Conservation (phyloP, 2,797 vertebrate species). For the Sebastes flavidus region DNA sequence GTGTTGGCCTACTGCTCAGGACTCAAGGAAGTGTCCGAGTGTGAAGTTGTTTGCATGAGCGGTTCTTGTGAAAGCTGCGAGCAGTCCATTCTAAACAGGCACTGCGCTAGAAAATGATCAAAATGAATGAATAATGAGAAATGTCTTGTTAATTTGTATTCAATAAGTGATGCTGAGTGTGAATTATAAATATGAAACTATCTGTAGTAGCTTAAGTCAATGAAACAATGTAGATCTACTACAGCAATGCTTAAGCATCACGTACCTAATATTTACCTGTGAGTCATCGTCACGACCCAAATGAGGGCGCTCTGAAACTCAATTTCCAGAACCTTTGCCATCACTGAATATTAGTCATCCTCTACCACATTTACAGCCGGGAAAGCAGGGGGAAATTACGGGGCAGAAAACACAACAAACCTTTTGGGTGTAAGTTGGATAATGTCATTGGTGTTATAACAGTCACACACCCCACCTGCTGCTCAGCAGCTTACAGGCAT, state of each 20-base stretch:
- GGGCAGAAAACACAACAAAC: constrained; percentile 22
- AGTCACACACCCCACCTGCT: constrained; percentile 70
- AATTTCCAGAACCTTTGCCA: constrained; percentile 41
- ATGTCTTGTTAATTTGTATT: neutral
- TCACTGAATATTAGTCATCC: constrained; percentile 47
- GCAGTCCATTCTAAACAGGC: too few relatives aligned
- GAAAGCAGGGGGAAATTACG: constrained; percentile 22
- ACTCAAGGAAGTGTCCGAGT: too few relatives aligned
- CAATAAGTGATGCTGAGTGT: neutral
- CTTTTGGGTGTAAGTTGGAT: constrained; percentile 50
- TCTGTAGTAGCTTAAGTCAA: neutral
- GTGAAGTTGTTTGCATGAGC: too few relatives aligned
- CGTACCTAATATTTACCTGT: neutral
- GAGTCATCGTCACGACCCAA: constrained; percentile 46
- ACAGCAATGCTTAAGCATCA: neutral
- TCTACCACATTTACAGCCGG: constrained; percentile 28
- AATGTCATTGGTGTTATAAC: constrained; percentile 69
- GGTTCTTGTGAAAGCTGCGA: too few relatives aligned
- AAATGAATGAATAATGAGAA: neutral
- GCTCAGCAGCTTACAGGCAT: constrained; percentile 64
- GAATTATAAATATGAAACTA: neutral
- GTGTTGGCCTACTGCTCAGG: too few relatives aligned
- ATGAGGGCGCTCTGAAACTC: constrained; percentile 36
- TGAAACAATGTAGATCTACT: constrained; percentile 6
- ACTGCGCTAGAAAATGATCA: neutral